Base-by-base conservation (phyloP, 2,888 invertebrate species). In the Acrobeloides nanus region DNA sequence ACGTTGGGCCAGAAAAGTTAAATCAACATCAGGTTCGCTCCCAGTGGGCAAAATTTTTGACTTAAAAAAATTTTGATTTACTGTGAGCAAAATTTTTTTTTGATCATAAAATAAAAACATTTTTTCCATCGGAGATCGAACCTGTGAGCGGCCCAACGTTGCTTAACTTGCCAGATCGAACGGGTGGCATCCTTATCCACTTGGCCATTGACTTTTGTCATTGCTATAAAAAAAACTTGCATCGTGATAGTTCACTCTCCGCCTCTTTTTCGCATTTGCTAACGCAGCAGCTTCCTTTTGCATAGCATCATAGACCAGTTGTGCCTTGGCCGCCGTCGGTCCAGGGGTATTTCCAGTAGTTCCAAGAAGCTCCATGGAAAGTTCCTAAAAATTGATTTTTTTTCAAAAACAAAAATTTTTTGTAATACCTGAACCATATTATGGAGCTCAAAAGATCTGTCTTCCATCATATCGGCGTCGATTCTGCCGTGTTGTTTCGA, bases 381-480 rank as follows among this genome's bases (percentile, higher is more conserved):
- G 59, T 46, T 69, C 23, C 46, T 54, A 27, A 38, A 53, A 31
- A 23, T n/a, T n/a, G n/a, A n/a, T n/a, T 8, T 7, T 15, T 35
- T n/a, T 25, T 38, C 8, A 27, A 27, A 2, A 4, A 38, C 23
- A 45, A 38, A 32, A 42, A 42, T 10, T 8, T 12, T n/a, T n/a
- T n/a, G n/a, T n/a, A n/a, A n/a, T n/a, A n/a, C n/a, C n/a, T n/a
- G n/a, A n/a, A n/a, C n/a, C n/a, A n/a, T n/a, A n/a, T n/a, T n/a
- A n/a, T n/a, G n/a, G 17, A 68, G 54, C 41, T 70, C 68, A 34
- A 62, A 39, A 5, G 63, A 62, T 2, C 71, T 61, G 51, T 71
- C 71, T 39, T 66, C 66, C 71, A 71, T 71, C 66, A 72, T 66
- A 15, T 65, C 63, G 18, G 62, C 59, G 43, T 71, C 68, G 39